Conservation (phyloP, 2,113 vertebrate genomes). For the Macquaria australasica region DNA sequence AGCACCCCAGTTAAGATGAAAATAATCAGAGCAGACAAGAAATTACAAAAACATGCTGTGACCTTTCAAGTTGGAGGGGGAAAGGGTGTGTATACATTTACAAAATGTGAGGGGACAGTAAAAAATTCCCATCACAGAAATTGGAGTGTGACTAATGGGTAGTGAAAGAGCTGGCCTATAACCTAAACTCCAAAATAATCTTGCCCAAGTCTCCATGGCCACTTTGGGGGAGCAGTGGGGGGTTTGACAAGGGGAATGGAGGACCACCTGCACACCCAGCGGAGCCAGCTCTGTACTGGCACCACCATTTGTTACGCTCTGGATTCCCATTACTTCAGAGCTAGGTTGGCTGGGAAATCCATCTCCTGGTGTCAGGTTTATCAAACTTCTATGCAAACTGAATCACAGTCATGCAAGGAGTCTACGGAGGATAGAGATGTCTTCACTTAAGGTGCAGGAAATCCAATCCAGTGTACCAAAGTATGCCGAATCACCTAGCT, state of each 20-base stretch:
- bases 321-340: conserved; percentile 80
- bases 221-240: conserved; percentile 65
- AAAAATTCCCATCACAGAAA: conserved; percentile 69
- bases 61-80: conserved; percentile 67
- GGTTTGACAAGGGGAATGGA: conserved; percentile 67
- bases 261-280: conserved; percentile 79
- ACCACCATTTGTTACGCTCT: conserved; percentile 80
- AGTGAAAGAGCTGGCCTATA: conserved; percentile 72
- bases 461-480: conserved; percentile 23
- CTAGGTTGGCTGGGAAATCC: conserved; percentile 79
- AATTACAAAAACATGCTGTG: conserved; percentile 73
- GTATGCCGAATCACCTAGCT: conserved; percentile 22
- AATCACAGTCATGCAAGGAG: conserved; percentile 27
- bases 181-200: conserved; percentile 77
- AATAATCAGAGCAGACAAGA: conserved; percentile 73
- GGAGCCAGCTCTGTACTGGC: conserved; percentile 72
- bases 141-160: conserved; percentile 77
- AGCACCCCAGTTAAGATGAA: conserved; percentile 54
- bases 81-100: conserved; percentile 69
- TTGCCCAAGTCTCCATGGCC: conserved; percentile 72
- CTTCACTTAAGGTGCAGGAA: conserved; percentile 34
- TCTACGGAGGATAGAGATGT: conserved; percentile 19
- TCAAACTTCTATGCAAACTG: conserved; percentile 70
- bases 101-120: conserved; percentile 64
- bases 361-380: conserved; percentile 80